phyloP scores from a whole-genome alignment of 2,113 vertebrate species.

The Microcebus murinus region DNA sequence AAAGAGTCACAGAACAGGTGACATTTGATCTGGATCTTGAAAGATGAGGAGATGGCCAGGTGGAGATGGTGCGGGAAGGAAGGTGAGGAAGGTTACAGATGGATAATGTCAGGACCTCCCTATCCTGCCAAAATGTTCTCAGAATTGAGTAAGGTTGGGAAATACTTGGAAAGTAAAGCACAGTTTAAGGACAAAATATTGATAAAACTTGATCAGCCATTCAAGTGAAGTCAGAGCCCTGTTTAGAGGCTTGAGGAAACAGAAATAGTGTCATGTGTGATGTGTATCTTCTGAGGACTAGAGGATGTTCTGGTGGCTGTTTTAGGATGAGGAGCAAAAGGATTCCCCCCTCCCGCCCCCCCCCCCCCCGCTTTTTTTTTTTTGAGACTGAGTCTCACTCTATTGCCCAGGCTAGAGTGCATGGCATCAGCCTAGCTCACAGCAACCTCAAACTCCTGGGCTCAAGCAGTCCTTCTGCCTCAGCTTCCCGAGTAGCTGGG shows the following conservation, averaged over 20 bases:
- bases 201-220: constrained; percentile 2
- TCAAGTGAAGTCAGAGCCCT: not conserved
- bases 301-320: not conserved
- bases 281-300: not conserved
- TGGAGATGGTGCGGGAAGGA: not conserved
- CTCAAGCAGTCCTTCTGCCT: no score
- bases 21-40: constrained; percentile 57
- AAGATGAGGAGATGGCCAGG: constrained; percentile 24
- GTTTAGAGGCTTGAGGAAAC: not conserved
- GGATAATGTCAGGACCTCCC: not conserved
- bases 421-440: no score
- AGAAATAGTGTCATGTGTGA: not conserved
- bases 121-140: not conserved
- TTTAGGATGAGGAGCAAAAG: not conserved
- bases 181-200: not conserved
- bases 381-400: no score
- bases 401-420: no score
- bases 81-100: constrained; percentile 26
- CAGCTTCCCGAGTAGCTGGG: no score
- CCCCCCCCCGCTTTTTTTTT: no score
- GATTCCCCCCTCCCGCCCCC: not conserved
- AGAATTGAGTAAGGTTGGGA: constrained; percentile 2
- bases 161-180: constrained; percentile 21
- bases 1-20: not conserved
- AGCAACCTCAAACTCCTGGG: no score